A percentile compares a stretch with the other conserved stretches of the same genome.
Evolutionary conservation across 2,888 invertebrate genomes (phyloP).

Genomic region (Amphipyra berbera): DNA sequence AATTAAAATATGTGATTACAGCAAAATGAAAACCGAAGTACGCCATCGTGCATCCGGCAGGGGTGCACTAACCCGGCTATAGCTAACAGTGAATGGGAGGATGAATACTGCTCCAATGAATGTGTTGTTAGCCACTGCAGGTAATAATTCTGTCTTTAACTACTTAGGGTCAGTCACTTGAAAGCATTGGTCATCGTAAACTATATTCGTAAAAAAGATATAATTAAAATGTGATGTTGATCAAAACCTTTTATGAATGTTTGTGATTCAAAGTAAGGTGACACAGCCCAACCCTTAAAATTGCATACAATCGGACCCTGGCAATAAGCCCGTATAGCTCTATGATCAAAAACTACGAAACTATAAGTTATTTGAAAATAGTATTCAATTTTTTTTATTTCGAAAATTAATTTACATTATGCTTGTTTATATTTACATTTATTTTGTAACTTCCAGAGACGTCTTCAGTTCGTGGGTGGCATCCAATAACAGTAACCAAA

Average conservation of each 20-base stretch:
- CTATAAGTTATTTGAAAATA: too few species aligned
- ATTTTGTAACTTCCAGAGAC: slow-evolving; percentile 91
- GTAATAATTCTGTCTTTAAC: slow-evolving; percentile 68
- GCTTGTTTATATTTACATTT: slow-evolving; percentile 8
- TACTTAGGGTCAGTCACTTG: background rate
- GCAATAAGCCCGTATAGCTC: too few species aligned
- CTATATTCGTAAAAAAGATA: too few species aligned
- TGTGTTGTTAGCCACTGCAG: slow-evolving; percentile 99
- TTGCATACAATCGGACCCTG: too few species aligned
- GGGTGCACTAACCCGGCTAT: slow-evolving; percentile 97
- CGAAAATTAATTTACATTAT: too few species aligned
- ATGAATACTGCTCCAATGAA: slow-evolving; percentile 99
- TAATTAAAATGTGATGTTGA: too few species aligned
- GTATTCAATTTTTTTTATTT: too few species aligned
- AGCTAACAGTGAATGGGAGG: slow-evolving; percentile 98
- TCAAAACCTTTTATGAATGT: too few species aligned
- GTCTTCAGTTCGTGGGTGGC: slow-evolving; percentile 97
- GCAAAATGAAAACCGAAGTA: slow-evolving; percentile 85
- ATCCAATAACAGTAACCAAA: slow-evolving; percentile 94
- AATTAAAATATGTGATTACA: slow-evolving; percentile 63
- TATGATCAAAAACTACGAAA: too few species aligned
- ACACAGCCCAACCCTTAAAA: too few species aligned
- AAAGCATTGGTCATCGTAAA: too few species aligned
- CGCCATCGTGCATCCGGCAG: slow-evolving; percentile 94
- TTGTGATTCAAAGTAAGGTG: too few species aligned